Base-by-base conservation (phyloP, 37 sponge, comb jelly and placozoan species). In the Aphrocallistes beatrix region DNA sequence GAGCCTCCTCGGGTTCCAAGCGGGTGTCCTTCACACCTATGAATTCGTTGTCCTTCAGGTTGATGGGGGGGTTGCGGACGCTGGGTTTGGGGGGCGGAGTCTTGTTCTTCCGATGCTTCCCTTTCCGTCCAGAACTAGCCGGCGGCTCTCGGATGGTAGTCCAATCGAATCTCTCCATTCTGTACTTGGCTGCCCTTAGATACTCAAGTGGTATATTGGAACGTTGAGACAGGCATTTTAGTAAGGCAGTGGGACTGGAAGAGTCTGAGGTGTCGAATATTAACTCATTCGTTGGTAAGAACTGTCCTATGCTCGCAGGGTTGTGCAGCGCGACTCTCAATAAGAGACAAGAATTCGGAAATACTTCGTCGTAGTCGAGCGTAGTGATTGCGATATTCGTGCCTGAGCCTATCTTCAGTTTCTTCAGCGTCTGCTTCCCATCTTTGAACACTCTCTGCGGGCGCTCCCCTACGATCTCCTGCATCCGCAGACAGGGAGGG, bases 381-480 rank as follows among this genome's bases (percentile, higher is more conserved):
- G 75, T 6, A 60, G 32, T 25, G 8, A 60, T 30, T 6, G 17
- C 75, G 10, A 60, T 25, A 25, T 13, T 60, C 6, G 28, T 19
- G 25, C 75, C 75, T 60, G 75, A 60, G 75, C 25, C 75, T 30
- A 60, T 6, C n/a, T 42, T 51, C 0, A 32, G 37, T 37, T 40
- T 90, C 90, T 88, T 88, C 0, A 92, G 84, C 0, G 90, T 87
- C 34, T 90, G 93, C 0, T 50, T 0, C 34, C 51, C 39, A 21
- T 85, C 48, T 47, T 92, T 92, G 81, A 87, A 84, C 13, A 92
- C 83, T 83, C 85, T 90, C 45, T 83, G 87, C 16, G 87, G 87
- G 21, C 90, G 37, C 10, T 85, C 85, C 3, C 90, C 88, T 25
- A 84, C 83, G 40, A 92, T 28, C 28, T 92, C 93, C 37, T 88